Evolutionary conservation across 2,888 invertebrate species (phyloP).

Genomic region (Lottia scabra): DNA sequence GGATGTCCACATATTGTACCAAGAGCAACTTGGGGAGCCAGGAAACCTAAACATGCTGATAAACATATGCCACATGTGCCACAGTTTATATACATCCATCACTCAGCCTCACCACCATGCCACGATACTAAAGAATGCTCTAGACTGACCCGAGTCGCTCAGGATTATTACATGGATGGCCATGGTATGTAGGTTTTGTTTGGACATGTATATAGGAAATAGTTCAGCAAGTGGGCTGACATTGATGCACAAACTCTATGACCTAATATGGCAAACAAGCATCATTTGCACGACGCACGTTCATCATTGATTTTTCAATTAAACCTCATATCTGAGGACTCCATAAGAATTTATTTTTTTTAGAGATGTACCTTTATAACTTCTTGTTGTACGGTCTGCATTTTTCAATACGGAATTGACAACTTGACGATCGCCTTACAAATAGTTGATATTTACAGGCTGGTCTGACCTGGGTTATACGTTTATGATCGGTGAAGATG

Average conservation of each 20-base stretch:
- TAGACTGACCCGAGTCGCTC: conserved; percentile 29
- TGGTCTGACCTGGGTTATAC: conserved; percentile 26
- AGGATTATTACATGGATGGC: conserved; percentile 47
- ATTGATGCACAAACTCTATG: too few relatives aligned
- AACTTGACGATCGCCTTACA: too few relatives aligned
- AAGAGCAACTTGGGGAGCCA: conserved; percentile 51
- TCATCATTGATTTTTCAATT: too few relatives aligned
- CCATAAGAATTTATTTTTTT: too few relatives aligned
- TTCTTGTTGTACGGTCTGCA: too few relatives aligned
- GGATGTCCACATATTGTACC: conserved; percentile 45
- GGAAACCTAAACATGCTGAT: conserved; percentile 31
- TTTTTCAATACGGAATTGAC: too few relatives aligned
- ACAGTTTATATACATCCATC: conserved; percentile 54
- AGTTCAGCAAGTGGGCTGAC: too few relatives aligned
- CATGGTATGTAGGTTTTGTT: conserved; percentile 32
- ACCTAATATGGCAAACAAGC: too few relatives aligned
- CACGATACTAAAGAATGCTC: conserved; percentile 28
- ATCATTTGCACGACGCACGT: too few relatives aligned
- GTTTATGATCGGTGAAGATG: conserved; percentile 21
- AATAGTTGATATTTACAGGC: background rate
- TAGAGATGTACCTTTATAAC: too few relatives aligned
- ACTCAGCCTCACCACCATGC: conserved; percentile 70
- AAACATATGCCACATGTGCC: conserved; percentile 36
- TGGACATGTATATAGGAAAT: too few relatives aligned
- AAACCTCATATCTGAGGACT: too few relatives aligned